Conservation (phyloP, 2,888 invertebrate genomes). For the Blomia tropicalis region DNA sequence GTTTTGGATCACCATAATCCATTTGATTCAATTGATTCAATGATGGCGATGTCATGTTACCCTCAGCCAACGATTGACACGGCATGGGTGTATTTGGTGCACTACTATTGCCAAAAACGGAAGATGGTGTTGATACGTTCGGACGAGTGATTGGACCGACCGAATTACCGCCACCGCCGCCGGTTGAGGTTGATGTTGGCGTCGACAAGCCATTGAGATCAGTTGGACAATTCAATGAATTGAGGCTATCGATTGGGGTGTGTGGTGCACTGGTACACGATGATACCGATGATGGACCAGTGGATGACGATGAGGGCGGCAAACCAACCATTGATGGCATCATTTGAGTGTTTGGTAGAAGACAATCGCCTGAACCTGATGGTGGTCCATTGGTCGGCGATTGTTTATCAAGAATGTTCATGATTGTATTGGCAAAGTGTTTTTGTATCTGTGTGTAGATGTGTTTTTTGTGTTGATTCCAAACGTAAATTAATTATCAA, state of each 20-base stretch:
- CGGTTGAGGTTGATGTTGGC: background rate
- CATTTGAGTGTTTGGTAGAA: background rate
- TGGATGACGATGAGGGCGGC: background rate
- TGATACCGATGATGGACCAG: background rate
- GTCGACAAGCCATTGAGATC: constrained; percentile 7
- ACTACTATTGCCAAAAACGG: constrained; percentile 16
- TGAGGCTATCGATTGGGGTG: constrained; percentile 2
- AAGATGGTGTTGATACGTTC: constrained; percentile 13
- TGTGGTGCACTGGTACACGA: constrained; percentile 10
- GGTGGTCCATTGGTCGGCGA: background rate
- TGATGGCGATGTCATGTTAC: background rate
- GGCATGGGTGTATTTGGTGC: constrained; percentile 16
- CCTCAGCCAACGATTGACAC: background rate
- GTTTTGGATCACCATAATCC: background rate
- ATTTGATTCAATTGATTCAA: constrained; percentile 10
- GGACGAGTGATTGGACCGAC: background rate
- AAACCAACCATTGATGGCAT: background rate
- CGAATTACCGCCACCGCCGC: background rate
- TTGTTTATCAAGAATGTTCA: constrained; percentile 19
- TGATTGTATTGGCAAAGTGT: background rate
- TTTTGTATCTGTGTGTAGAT: too few species aligned
- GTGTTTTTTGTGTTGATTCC: too few species aligned
- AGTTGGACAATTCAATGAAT: background rate
- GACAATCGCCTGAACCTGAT: background rate
- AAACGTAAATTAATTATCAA: too few species aligned